Percentiles rank a stretch among this genome's conserved stretches.
phyloP scores from a whole-genome alignment of 53 echinoderm and acorn worm genomes.

The Zoroaster sp. region DNA sequence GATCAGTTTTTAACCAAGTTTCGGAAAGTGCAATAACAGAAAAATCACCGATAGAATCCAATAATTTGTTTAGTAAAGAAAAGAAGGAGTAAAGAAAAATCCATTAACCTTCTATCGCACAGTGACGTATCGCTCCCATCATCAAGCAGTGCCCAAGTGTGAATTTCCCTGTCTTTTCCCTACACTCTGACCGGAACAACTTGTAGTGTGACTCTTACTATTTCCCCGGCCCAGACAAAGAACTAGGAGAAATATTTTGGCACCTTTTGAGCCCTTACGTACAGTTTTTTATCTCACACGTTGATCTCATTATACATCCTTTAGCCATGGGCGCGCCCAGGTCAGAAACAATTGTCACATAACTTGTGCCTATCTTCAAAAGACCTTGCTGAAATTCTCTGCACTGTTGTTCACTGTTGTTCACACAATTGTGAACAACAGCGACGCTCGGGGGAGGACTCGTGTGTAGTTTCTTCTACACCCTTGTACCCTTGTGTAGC shows the following conservation, averaged over 20 bases:
- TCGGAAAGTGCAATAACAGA: too few species aligned
- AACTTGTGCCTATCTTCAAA: slow-evolving; percentile 55
- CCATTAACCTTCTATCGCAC: slow-evolving; percentile 43
- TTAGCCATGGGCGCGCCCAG: slow-evolving; percentile 51
- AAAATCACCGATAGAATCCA: too few species aligned
- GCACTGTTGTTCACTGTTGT: neutral
- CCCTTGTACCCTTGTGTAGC: neutral
- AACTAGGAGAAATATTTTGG: too few species aligned
- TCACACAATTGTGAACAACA: neutral
- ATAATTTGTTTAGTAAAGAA: too few species aligned
- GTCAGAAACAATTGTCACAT: slow-evolving; percentile 61
- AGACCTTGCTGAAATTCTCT: neutral
- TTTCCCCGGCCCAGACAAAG: too few species aligned
- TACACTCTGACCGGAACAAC: neutral
- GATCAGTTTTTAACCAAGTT: too few species aligned
- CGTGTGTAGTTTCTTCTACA: neutral
- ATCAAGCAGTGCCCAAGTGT: slow-evolving; percentile 61
- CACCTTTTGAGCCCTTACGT: neutral
- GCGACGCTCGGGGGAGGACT: neutral
- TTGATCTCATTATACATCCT: neutral
- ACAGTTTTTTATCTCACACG: neutral
- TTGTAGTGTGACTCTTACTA: neutral
- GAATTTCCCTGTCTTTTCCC: neutral
- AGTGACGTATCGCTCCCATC: slow-evolving; percentile 54
- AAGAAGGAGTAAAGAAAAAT: too few species aligned